phyloP scores from a whole-genome alignment of 37 sponge, comb jelly and placozoan genomes.

The Spongilla lacustris region DNA sequence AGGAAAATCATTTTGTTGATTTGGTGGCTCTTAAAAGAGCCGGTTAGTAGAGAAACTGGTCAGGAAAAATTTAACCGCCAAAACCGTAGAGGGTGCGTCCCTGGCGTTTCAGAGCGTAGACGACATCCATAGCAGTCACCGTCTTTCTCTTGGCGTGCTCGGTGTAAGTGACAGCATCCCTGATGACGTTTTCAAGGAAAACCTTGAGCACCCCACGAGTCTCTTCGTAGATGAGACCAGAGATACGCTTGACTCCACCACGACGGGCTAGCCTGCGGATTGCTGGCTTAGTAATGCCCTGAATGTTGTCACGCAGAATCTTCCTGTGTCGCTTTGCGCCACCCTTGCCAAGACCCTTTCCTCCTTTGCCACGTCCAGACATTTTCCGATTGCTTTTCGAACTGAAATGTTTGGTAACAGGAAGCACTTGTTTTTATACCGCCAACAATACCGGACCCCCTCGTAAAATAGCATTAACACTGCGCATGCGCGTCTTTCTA shows the following conservation, averaged over 20 bases:
- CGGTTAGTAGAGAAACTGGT: neutral
- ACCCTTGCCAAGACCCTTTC: conserved; percentile 92
- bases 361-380: conserved; percentile 94
- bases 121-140: conserved; percentile 94
- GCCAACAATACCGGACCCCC: neutral
- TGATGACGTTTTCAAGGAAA: conserved; percentile 91
- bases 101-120: conserved; percentile 91
- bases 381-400: conserved; percentile 17
- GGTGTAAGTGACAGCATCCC: conserved; percentile 95
- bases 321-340: conserved; percentile 96
- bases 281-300: conserved; percentile 93
- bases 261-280: conserved; percentile 91
- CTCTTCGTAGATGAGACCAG: conserved; percentile 92
- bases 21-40: neutral
- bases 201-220: conserved; percentile 91
- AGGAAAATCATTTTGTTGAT: neutral
- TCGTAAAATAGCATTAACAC: neutral
- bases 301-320: conserved; percentile 95
- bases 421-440: neutral
- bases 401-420: neutral
- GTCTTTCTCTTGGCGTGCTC: conserved; percentile 97
- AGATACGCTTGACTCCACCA: conserved; percentile 92
- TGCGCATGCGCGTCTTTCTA: neutral
- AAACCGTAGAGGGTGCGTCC: conserved; percentile 93
- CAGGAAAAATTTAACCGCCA: conserved; percentile 67